Conservation (phyloP, 2,113 vertebrate genomes). For the Anguilla rostrata region DNA sequence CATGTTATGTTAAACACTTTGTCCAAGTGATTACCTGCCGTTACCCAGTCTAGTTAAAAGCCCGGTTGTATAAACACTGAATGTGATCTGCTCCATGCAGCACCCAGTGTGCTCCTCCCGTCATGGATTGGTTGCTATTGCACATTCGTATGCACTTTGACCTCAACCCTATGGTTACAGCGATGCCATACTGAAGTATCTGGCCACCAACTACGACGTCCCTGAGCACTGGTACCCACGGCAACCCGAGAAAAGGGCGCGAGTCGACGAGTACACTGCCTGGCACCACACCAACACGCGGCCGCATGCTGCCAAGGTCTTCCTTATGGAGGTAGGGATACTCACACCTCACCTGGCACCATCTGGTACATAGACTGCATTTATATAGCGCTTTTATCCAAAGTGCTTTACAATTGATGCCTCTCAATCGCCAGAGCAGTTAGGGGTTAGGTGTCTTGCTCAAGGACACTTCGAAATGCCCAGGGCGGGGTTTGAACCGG, state of each 20-base stretch:
- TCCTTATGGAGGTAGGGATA: slow-evolving; percentile 61
- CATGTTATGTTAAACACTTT: no score
- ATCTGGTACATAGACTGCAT: no score
- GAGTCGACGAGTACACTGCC: slow-evolving; percentile 71
- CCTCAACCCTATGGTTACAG: slow-evolving; percentile 40
- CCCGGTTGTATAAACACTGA: no score
- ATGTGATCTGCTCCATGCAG: slow-evolving; percentile 8
- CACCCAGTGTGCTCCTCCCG: neutral
- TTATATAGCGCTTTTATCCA: no score
- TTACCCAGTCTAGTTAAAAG: no score
- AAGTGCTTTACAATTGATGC: no score
- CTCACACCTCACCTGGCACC: neutral
- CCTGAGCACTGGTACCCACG: slow-evolving; percentile 72
- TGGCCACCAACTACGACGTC: slow-evolving; percentile 50
- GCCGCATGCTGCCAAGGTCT: slow-evolving; percentile 59
- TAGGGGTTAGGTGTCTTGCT: no score
- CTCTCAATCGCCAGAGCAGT: no score
- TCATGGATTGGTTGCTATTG: neutral
- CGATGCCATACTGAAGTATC: slow-evolving; percentile 73
- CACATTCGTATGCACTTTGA: neutral
- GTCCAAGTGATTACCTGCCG: no score
- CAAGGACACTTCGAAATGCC: no score
- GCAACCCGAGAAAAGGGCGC: slow-evolving; percentile 57
- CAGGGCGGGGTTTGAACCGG: no score
- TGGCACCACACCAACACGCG: slow-evolving; percentile 73